Percentiles rank a stretch among this genome's conserved stretches.
Conservation (phyloP, 2,113 vertebrate species). For the Xenopus laevis region DNA sequence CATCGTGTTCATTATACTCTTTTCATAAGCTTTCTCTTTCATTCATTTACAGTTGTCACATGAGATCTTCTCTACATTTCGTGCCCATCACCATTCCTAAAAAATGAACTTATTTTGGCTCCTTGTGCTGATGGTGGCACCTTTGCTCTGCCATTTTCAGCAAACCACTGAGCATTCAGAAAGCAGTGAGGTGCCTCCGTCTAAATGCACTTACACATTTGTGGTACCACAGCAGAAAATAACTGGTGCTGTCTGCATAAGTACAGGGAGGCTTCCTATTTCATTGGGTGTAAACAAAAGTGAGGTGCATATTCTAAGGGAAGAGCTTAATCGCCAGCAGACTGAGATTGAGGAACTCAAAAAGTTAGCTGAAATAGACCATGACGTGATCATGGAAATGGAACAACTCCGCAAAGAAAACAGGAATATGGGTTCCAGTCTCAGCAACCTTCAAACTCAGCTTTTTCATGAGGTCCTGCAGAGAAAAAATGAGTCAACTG, state of each 20-base stretch:
- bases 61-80: too few species aligned
- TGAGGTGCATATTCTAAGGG: slow-evolving; percentile 62
- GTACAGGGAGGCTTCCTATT: slow-evolving; percentile 25
- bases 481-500: slow-evolving; percentile 59
- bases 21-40: too few species aligned
- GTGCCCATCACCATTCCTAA: neutral
- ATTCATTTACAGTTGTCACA: too few species aligned
- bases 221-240: slow-evolving; percentile 79
- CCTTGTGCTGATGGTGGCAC: slow-evolving; percentile 1
- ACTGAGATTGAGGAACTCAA: slow-evolving; percentile 67
- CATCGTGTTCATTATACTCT: too few species aligned
- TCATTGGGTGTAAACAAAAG: slow-evolving; percentile 62
- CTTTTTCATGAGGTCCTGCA: slow-evolving; percentile 67
- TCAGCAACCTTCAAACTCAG: slow-evolving; percentile 76
- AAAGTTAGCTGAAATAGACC: slow-evolving; percentile 64
- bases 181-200: slow-evolving; percentile 19
- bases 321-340: slow-evolving; percentile 70
- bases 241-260: slow-evolving; percentile 75
- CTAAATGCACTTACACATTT: slow-evolving; percentile 80
- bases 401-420: slow-evolving; percentile 73
- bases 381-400: slow-evolving; percentile 64
- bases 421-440: slow-evolving; percentile 66
- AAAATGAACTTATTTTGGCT: slow-evolving; percentile 22
- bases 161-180: slow-evolving; percentile 42
- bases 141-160: neutral